Evolutionary conservation across 2,113 vertebrate species (phyloP), one percentile per base, ranked within the genome.

Genomic region (Ctenodactylus gundi): DNA sequence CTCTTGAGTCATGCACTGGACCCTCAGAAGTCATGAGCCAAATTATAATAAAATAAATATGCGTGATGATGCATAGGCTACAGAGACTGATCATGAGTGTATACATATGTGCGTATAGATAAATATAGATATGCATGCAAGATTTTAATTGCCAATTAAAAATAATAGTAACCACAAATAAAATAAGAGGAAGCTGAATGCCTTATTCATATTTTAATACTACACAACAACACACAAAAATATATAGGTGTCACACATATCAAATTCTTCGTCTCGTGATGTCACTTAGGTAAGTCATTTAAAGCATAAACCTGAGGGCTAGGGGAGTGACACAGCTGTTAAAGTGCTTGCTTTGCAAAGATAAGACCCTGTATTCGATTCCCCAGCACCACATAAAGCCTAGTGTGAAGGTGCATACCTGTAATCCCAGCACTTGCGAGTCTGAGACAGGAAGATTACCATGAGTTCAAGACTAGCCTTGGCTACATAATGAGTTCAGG

Each of bases 171-270:
- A 49, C 0, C 15, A 57, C 41, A 58, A 41, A 44, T n/a, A 41
- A 18, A 70, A 62, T 41, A 23, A 83, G 20, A 44, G 36, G 90
- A 12, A 41, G 4, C 3, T 29, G 36, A 23, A 34, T 11, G 3
- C 53, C n/a, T 75, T 86, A 34, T 34, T 65, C 46, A 20, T 65
- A 27, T 75, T 83, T 39, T 58, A n/a, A n/a, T n/a, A n/a, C n/a
- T n/a, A n/a, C n/a, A n/a, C n/a, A n/a, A n/a, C 72, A 36, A 23
- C 29, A 39, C 12, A 51, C 12, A 23, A 31, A 36, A 7, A 31
- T 9, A 29, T 1, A 7, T 1, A 7, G 25, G 7, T 10, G 41
- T 21, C 36, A 8, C 9, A 44, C 7, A 7, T 31, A 13, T 77
- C 46, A 36, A 9, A 31, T 6, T 72, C 68, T 7, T 7, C 72